phyloP scores from a whole-genome alignment of 2,888 invertebrate genomes.

The Alentia gelatinosa region DNA sequence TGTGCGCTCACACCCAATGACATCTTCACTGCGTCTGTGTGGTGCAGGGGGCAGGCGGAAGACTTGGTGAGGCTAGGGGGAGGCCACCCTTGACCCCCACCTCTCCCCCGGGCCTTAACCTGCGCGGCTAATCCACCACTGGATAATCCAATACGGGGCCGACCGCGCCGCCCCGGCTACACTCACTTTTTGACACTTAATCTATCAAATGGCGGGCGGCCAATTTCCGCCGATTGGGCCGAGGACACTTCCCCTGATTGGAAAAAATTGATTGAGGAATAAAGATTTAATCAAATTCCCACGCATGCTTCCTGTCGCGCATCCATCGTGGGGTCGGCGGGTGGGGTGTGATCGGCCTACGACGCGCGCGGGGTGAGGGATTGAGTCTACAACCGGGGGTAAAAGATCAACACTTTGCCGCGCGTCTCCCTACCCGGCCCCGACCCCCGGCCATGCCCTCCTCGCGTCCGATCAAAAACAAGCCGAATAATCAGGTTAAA shows the following conservation, averaged over 20 bases:
- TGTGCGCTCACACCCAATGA: background rate
- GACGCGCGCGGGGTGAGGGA: background rate
- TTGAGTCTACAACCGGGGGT: background rate
- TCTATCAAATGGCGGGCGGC: slow-evolving; percentile 55
- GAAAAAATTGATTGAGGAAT: slow-evolving; percentile 59
- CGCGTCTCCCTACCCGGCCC: background rate
- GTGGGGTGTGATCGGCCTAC: slow-evolving; percentile 21
- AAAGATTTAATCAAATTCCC: slow-evolving; percentile 56
- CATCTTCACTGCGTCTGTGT: background rate
- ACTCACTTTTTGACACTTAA: slow-evolving; percentile 59
- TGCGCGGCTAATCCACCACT: slow-evolving; percentile 40
- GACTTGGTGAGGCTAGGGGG: background rate
- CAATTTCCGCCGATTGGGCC: slow-evolving; percentile 55
- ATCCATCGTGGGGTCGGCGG: background rate
- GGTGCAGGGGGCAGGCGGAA: background rate
- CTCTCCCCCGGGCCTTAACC: background rate
- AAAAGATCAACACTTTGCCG: slow-evolving; percentile 19
- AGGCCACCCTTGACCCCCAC: slow-evolving; percentile 18
- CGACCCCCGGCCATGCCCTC: too few species aligned
- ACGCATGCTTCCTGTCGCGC: slow-evolving; percentile 29
- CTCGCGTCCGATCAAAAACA: background rate
- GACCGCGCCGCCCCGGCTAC: slow-evolving; percentile 19
- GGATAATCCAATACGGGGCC: slow-evolving; percentile 54
- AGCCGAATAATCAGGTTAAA: background rate
- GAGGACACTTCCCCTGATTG: slow-evolving; percentile 57